Base-by-base conservation (phyloP, 2,113 vertebrate species). In the Seriola rivoliana region DNA sequence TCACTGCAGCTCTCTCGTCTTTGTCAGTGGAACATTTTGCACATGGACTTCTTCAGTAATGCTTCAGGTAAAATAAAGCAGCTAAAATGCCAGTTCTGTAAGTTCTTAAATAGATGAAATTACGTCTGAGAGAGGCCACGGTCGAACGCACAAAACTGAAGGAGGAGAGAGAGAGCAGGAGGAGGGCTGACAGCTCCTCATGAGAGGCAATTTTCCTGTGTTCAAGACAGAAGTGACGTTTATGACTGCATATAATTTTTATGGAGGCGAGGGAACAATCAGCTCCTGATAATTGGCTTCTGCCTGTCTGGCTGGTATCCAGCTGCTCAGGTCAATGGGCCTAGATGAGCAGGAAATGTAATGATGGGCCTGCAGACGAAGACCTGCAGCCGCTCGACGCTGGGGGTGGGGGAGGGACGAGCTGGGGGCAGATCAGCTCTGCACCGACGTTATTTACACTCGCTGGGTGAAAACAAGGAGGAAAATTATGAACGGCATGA, bases 341-440 rank as follows among this genome's bases (percentile, higher is more conserved):
- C 40, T 25, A 59, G 67, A 89, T 71, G 54, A 75, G 79, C 17
- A 78, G 77, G 44, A 81, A 69, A 83, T 83, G 73, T 70, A 48
- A 80, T 64, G 79, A 80, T 42, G 25, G 50, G 16, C 34, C 48
- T 14, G 32, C 50, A 68, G 44, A 25, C 32, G 5, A 9, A n/a
- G 60, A 23, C 58, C 46, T 58, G 75, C 68, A 38, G 60, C 42
- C 42, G 1, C n/a, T 0, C 52, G 0, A 16, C n/a, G 78, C 29
- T 29, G 46, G 46, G 40, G 40, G 36, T 8, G 40, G 68, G 36
- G 67, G 54, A 4, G 57, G 25, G 64, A 17, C 3, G n/a, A 14
- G 42, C 16, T 0, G 54, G 44, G 23, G 4, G 23, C 46, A 25
- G 50, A 58, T 64, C 23, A 58, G 34, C 36, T 46, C 42, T 76